Evolutionary conservation across 2,113 vertebrate species (phyloP).

Genomic region (Chaetodon auriga): DNA sequence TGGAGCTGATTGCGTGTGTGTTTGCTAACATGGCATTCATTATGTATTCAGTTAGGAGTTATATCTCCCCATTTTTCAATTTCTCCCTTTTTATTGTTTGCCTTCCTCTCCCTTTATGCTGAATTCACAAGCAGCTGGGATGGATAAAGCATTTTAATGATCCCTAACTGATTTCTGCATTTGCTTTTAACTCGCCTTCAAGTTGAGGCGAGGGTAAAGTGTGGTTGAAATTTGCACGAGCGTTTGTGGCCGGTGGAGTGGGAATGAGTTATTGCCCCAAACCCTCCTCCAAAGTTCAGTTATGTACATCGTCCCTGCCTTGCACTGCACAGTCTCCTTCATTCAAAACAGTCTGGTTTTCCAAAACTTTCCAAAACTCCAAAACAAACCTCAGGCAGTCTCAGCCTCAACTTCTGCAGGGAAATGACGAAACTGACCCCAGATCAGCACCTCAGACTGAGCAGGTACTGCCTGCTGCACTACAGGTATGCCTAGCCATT

Average conservation of each 20-base stretch:
- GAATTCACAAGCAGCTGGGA: conserved; percentile 70
- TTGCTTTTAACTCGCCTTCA: conserved; percentile 58
- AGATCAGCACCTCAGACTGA: conserved; percentile 45
- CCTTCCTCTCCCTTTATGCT: conserved; percentile 54
- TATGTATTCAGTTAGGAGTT: conserved; percentile 57
- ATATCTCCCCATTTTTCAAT: conserved; percentile 77
- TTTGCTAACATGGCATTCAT: conserved; percentile 66
- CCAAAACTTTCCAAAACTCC: not conserved
- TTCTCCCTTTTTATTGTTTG: conserved; percentile 68
- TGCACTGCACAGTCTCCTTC: conserved; percentile 22
- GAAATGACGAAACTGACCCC: conserved; percentile 38
- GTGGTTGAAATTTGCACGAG: conserved; percentile 56
- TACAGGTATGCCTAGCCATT: conserved; percentile 40
- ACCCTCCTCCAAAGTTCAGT: conserved; percentile 26
- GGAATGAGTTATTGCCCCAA: conserved; percentile 39
- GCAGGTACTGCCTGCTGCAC: conserved; percentile 18
- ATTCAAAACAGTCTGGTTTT: not conserved
- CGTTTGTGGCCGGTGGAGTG: conserved; percentile 46
- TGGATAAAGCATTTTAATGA: conserved; percentile 71
- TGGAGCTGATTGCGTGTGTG: conserved; percentile 45
- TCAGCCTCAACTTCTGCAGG: not conserved
- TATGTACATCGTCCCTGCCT: conserved; percentile 6
- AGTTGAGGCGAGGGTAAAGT: conserved; percentile 51
- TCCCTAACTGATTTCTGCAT: conserved; percentile 65
- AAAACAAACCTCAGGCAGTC: not conserved